These are phyloP conservation scores for Drosophila melanogaster DNA, from an alignment of 1,140 invertebrate genomes.

Conservation along the genomic window DNA sequence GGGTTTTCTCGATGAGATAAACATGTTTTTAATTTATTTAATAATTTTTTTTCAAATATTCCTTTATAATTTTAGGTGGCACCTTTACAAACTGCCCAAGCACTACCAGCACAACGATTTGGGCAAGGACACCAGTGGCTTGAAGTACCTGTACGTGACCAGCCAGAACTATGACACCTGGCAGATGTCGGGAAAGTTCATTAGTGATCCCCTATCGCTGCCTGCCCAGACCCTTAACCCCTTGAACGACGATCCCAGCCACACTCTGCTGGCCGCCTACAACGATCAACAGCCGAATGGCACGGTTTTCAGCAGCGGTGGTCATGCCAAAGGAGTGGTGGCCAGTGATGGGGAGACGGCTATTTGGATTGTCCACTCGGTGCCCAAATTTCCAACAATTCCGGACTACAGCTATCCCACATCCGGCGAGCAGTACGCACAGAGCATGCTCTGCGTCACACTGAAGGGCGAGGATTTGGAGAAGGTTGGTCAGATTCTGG, in stretches of 20 bases:
- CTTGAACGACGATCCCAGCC: slow-evolving; percentile 86
- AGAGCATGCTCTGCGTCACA: slow-evolving; percentile 94
- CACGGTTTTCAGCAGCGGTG: slow-evolving; percentile 86
- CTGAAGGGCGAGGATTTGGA: slow-evolving; percentile 88
- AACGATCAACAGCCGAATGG: slow-evolving; percentile 92
- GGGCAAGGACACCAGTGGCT: slow-evolving; percentile 86
- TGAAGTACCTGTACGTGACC: slow-evolving; percentile 91
- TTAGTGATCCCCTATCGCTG: slow-evolving; percentile 90
- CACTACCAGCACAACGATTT: slow-evolving; percentile 84
- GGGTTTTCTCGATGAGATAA: too few relatives aligned
- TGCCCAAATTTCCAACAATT: slow-evolving; percentile 91
- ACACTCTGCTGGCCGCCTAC: slow-evolving; percentile 89
- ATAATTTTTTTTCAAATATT: neutral
- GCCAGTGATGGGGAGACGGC: slow-evolving; percentile 89
- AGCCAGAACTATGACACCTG: slow-evolving; percentile 87
- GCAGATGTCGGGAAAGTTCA: slow-evolving; percentile 88
- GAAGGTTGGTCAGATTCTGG: slow-evolving; percentile 89
- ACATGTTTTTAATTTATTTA: neutral
- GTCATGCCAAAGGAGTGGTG: slow-evolving; percentile 94
- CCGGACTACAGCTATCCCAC: slow-evolving; percentile 90
- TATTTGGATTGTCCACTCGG: slow-evolving; percentile 96
- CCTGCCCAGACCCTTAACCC: slow-evolving; percentile 89
- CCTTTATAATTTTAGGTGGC: slow-evolving; percentile 88
- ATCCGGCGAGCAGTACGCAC: slow-evolving; percentile 91
- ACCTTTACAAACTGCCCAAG: slow-evolving; percentile 93